phyloP scores from a whole-genome alignment of 2,888 invertebrate genomes.

The Eustalomyia histrio region DNA sequence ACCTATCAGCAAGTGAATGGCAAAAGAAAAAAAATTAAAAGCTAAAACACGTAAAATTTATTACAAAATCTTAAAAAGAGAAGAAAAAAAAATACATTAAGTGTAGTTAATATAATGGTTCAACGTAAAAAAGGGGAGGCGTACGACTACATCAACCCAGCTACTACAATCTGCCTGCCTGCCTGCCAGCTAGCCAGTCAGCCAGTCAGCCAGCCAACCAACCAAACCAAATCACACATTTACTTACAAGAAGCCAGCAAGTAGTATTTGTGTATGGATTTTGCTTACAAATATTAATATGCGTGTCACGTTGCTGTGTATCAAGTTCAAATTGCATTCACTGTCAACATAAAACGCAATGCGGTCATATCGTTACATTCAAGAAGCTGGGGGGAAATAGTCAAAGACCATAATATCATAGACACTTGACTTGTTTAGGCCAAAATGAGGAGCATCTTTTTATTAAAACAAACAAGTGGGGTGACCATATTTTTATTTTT shows the following conservation, averaged over 20 bases:
- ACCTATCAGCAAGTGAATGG: conserved; percentile 38
- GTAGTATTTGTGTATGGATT: conserved; percentile 4
- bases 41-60: conserved; percentile 47
- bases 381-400: background rate
- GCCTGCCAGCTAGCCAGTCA: background rate
- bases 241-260: conserved; percentile 4
- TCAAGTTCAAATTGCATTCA: conserved; percentile 76
- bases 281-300: conserved; percentile 68
- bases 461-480: conserved; percentile 39
- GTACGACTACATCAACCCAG: conserved; percentile 23
- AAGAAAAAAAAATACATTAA: conserved; percentile 11
- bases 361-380: conserved; percentile 50
- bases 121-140: background rate
- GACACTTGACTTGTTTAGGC: conserved; percentile 46
- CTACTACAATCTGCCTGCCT: background rate
- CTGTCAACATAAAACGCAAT: conserved; percentile 71
- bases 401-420: conserved; percentile 5
- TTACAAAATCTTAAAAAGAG: conserved; percentile 49
- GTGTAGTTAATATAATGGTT: background rate
- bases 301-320: conserved; percentile 74
- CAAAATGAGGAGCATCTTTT: conserved; percentile 53
- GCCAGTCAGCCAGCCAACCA: background rate
- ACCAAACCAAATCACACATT: conserved; percentile 32
- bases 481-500: background rate
- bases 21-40: conserved; percentile 30